Conservation (phyloP, 1,140 invertebrate species). For the Thereuonema tuberculata region DNA sequence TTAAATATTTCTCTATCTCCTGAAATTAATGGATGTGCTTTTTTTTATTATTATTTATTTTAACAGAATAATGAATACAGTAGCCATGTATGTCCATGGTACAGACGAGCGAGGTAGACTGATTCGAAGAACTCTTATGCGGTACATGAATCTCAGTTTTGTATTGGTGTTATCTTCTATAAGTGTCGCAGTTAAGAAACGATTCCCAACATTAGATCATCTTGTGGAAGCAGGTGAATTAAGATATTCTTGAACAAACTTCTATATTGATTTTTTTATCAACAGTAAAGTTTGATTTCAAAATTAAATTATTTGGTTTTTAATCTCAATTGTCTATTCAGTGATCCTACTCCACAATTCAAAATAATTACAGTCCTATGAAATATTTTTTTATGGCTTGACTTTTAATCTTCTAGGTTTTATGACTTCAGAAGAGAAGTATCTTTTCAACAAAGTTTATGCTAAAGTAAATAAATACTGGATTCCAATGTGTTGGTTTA, state of each 20-base stretch:
- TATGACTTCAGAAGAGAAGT: constrained; percentile 78
- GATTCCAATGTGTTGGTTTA: constrained; percentile 84
- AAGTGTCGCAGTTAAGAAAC: constrained; percentile 20
- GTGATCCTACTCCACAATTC: no score
- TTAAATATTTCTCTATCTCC: no score
- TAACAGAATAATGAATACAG: constrained; percentile 17
- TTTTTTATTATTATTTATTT: constrained; percentile 10
- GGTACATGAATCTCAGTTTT: constrained; percentile 18
- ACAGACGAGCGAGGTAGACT: constrained; percentile 21
- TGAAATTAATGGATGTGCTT: no score
- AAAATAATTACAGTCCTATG: no score
- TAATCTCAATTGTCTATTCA: no score
- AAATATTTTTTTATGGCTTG: no score
- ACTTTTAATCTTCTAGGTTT: no score
- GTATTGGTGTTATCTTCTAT: constrained; percentile 19
- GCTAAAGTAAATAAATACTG: constrained; percentile 83
- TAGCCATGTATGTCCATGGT: constrained; percentile 21
- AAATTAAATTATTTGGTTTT: no score
- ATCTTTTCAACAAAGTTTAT: constrained; percentile 76
- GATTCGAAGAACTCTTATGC: constrained; percentile 23
- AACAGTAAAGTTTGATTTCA: neutral
- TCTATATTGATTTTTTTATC: neutral
- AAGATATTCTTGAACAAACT: neutral
- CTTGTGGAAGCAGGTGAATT: constrained; percentile 21
- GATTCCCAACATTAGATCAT: constrained; percentile 21